Evolutionary conservation across 2,888 invertebrate genomes (phyloP), one percentile per base, ranked within the genome.

Genomic region (Sarcophaga carnaria): DNA sequence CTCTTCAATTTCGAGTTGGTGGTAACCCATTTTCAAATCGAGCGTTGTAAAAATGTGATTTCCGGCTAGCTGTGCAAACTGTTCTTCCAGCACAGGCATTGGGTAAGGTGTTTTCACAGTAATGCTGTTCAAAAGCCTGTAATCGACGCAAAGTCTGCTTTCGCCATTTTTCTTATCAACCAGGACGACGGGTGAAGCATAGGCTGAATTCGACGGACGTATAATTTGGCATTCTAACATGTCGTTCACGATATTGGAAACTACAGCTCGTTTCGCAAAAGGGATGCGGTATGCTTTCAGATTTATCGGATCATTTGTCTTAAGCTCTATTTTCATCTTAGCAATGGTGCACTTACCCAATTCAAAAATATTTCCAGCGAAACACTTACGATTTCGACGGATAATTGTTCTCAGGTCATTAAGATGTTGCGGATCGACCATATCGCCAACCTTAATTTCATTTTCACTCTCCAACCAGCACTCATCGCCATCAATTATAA

Each of bases 1-100:
- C 37, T 86, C 78, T 8, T 87, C 79, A 17, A 87, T 60, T n/a
- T 79, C 74, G 27, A 87, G 70, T 60, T 84, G 84, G 45, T 86
- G 80, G 47, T 83, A 86, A 2, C 83, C 86, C 17, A 79, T 76
- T 82, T 76, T 86, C 70, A 86, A 47, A 67, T 83, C 86, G 3
- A 80, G 70, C 2, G 83, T 86, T 10, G 83, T 79, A 63, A 76
- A 86, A 66, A 72, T n/a, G 3, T n/a, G n/a, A 72, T 72, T 72
- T 60, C 72, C 72, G 12, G 60, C 60, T 17, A 60, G 37, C 20
- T 72, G 72, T 11, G 72, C 72, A 37, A 72, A 72, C 37, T 72
- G 59, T 20, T 72, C 72, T n/a, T 72, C 60, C 20, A 60, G 11
- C 60, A 59, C 27, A 59, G 71, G 70, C 54, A 70, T 70, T n/a